Conservation (phyloP, 2,113 vertebrate species). For the Psilopsiagon aymara region DNA sequence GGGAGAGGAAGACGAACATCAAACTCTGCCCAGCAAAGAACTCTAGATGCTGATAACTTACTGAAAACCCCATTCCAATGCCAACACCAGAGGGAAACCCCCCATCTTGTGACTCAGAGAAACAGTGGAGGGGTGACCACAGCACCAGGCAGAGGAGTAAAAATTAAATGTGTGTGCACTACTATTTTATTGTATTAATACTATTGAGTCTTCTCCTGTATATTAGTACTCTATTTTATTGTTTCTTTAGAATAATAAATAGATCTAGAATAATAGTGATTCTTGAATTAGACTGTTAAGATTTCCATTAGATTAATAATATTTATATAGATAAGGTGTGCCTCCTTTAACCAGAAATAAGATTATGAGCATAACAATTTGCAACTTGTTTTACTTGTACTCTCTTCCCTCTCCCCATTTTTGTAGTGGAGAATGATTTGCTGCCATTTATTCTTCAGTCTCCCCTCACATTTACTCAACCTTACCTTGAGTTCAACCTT, state of each 20-base stretch:
- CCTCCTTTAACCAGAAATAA: not conserved
- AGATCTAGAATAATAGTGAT: not conserved
- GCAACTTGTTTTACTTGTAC: not conserved
- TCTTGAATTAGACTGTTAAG: not conserved
- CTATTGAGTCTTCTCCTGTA: not conserved
- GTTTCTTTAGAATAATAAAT: not conserved
- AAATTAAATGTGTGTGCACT: not conserved
- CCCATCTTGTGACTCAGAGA: not conserved
- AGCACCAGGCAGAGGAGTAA: not conserved
- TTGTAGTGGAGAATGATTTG: not conserved
- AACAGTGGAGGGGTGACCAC: not conserved
- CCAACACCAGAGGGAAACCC: not conserved
- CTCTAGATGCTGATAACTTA: not conserved
- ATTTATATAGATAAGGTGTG: not conserved
- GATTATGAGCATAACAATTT: not conserved
- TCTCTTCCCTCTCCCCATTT: not conserved
- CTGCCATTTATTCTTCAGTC: not conserved
- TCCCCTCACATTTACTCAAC: not conserved
- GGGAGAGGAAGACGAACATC: not conserved
- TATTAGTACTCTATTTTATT: not conserved
- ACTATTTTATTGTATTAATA: not conserved
- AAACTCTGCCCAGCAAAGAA: not conserved
- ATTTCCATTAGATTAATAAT: not conserved
- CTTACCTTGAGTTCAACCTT: not conserved
- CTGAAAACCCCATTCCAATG: not conserved